Evolutionary conservation across 2,797 vertebrate genomes (phyloP).

Genomic region (Holocentrus rufus): DNA sequence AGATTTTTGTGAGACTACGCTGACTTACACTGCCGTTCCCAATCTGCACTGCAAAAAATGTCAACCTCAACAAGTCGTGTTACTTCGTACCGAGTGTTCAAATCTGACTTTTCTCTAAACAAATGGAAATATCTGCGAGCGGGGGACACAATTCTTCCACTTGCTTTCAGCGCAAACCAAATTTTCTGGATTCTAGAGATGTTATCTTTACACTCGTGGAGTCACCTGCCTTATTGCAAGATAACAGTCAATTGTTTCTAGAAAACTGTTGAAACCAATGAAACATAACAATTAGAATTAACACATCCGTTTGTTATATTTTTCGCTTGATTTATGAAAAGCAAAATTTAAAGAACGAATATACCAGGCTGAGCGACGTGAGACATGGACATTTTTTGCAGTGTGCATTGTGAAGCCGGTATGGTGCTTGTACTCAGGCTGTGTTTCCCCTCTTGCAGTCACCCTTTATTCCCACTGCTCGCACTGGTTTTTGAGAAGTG

Average conservation of each 20-base stretch:
- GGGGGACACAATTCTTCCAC: neutral
- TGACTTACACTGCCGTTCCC: slow-evolving; percentile 46
- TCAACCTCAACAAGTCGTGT: slow-evolving; percentile 40
- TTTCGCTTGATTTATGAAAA: neutral
- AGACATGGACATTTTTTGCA: slow-evolving; percentile 63
- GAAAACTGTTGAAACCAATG: slow-evolving; percentile 16
- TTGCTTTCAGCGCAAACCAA: slow-evolving; percentile 1
- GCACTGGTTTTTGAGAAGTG: slow-evolving; percentile 99
- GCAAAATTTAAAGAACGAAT: neutral
- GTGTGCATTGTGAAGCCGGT: slow-evolving; percentile 66
- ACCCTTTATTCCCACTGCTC: slow-evolving; percentile 99
- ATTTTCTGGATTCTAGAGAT: neutral
- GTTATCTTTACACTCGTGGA: neutral
- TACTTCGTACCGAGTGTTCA: slow-evolving; percentile 20
- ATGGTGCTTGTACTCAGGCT: slow-evolving; percentile 74
- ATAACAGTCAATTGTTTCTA: neutral
- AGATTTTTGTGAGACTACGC: slow-evolving; percentile 39
- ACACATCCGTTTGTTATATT: neutral
- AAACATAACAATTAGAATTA: neutral
- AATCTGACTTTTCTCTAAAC: slow-evolving; percentile 5
- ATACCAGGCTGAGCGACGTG: slow-evolving; percentile 15
- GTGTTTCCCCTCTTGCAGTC: slow-evolving; percentile 89
- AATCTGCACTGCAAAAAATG: slow-evolving; percentile 67
- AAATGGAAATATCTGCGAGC: slow-evolving; percentile 19
- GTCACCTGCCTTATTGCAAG: neutral